phyloP scores from a whole-genome alignment of 2,888 invertebrate genomes.

The Pteria penguin region DNA sequence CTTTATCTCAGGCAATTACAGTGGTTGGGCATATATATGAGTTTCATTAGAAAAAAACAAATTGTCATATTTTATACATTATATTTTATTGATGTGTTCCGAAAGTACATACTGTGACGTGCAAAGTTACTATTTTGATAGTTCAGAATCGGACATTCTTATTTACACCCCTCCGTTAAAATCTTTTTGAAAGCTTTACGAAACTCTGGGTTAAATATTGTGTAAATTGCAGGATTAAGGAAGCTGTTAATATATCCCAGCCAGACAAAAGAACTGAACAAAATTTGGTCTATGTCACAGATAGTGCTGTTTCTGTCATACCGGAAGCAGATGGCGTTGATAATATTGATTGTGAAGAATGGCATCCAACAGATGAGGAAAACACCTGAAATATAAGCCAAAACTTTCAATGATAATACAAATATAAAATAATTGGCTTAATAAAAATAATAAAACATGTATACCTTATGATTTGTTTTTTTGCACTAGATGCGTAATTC shows the following conservation, averaged over 20 bases:
- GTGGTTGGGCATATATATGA: too few relatives aligned
- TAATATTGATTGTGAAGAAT: conserved; percentile 98
- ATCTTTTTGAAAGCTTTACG: conserved; percentile 98
- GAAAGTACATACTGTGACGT: too few relatives aligned
- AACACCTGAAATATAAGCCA: conserved; percentile 87
- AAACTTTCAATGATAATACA: not conserved
- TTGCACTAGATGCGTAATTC: too few relatives aligned
- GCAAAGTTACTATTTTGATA: too few relatives aligned
- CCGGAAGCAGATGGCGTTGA: conserved; percentile 97
- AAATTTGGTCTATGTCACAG: conserved; percentile 81
- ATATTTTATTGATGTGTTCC: too few relatives aligned
- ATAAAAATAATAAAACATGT: not conserved
- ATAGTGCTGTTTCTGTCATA: conserved; percentile 84
- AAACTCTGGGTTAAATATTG: conserved; percentile 86
- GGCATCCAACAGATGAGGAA: conserved; percentile 99
- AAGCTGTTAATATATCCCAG: conserved; percentile 94
- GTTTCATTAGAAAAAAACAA: too few relatives aligned
- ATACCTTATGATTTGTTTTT: too few relatives aligned
- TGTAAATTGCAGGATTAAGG: conserved; percentile 88
- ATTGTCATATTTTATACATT: too few relatives aligned
- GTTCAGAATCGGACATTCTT: too few relatives aligned
- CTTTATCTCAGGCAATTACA: too few relatives aligned
- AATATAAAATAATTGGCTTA: not conserved
- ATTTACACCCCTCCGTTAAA: conserved; percentile 81
- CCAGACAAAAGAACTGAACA: conserved; percentile 89